Base-by-base conservation (phyloP, 2,888 invertebrate species). In the Sussaba pulchella region DNA sequence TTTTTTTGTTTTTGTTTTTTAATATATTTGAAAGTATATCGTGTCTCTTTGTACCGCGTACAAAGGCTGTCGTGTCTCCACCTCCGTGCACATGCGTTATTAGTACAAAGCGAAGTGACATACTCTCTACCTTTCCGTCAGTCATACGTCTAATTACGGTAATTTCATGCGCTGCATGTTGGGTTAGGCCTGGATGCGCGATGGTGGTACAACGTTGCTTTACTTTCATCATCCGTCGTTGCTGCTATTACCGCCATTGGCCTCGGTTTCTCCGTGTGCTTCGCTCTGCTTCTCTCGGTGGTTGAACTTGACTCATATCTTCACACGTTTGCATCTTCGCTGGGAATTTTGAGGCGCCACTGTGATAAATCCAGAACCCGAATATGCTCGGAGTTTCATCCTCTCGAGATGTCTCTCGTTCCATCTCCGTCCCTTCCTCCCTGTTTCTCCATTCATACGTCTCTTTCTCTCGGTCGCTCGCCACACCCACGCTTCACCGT, bases 111-210 rank as follows among this genome's bases (percentile, higher is more conserved):
- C 26, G 41, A n/a, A 43, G 26, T 57, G 69, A 69, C 45, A 41
- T 67, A 21, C 19, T 10, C 19, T 41, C 39, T 19, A 36, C 39
- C 54, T 39, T 26, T 5, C 21, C 41, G 67, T 41, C 61, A 69
- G 41, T 50, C 61, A 50, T n/a, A 67, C 67, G 50, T 57, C 66
- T 59, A 75, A 69, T 75, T 69, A 69, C 59, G 59, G 67, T 75
- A 75, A 75, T 69, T 67, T 61, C 50, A 50, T 69, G 50, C 26
- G 47, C 24, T 47, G 50, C 41, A 47, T 66, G 36, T 10, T 17
- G 41, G 61, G 67, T 59, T 61, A 74, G 66, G 17, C 21, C 41
- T 5, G 36, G 45, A 8, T 26, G 64, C 26, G n/a, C n/a, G n/a
- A n/a, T 50, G 43, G 41, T 26, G 26, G 26, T 67, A 50, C 36